phyloP scores from a whole-genome alignment of 2,888 invertebrate species.

The Volucella zonaria region DNA sequence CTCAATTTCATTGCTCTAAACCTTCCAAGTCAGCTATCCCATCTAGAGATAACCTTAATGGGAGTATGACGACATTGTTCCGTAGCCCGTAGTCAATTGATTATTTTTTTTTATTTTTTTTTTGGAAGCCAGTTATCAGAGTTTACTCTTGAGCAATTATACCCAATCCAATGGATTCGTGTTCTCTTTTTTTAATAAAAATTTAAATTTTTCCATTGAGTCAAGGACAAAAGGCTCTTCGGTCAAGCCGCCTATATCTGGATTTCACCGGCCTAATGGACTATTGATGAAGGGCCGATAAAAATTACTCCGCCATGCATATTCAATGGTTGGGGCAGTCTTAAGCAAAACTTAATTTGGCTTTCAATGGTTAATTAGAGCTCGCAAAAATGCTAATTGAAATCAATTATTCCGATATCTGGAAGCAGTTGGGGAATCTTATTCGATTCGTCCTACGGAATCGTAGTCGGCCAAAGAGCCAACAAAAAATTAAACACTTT shows the following conservation, averaged over 20 bases:
- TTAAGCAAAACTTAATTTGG: conserved; percentile 43
- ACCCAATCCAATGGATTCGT: neutral
- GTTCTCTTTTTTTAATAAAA: conserved; percentile 11
- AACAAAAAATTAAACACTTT: conserved; percentile 3
- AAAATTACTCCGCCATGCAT: conserved; percentile 50
- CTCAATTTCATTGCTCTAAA: too few relatives aligned
- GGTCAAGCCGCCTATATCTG: conserved; percentile 28
- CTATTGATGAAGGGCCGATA: conserved; percentile 64
- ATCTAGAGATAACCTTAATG: too few relatives aligned
- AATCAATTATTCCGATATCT: conserved; percentile 71
- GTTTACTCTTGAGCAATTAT: conserved; percentile 12
- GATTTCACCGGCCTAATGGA: conserved; percentile 59
- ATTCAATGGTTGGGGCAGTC: conserved; percentile 40
- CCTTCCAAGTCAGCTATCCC: too few relatives aligned
- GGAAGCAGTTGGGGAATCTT: conserved; percentile 39
- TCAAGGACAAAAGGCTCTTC: conserved; percentile 29
- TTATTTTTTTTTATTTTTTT: too few relatives aligned
- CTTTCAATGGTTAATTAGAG: conserved; percentile 63
- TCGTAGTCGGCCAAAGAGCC: neutral
- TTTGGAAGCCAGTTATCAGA: neutral
- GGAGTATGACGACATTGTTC: neutral
- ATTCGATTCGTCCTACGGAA: neutral
- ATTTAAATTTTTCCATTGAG: conserved; percentile 42
- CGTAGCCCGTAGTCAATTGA: neutral
- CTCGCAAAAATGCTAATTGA: conserved; percentile 68